These are phyloP conservation scores for Spilosoma lubricipeda DNA, from an alignment of 2,888 invertebrate species.

Conservation along the genomic window DNA sequence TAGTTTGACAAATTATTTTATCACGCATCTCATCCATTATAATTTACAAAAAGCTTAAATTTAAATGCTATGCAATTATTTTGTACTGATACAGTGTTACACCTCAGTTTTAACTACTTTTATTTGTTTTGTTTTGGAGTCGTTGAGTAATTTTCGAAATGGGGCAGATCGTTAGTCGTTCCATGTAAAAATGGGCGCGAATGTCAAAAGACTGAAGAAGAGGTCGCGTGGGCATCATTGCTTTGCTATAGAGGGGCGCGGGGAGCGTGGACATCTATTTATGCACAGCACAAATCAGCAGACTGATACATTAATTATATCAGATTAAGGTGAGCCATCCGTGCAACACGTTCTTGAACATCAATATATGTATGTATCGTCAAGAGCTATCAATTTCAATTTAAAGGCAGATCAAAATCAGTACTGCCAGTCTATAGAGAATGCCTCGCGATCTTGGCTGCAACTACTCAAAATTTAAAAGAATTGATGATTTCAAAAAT, in stretches of 20 bases:
- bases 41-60: slow-evolving; percentile 40
- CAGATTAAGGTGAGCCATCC: slow-evolving; percentile 85
- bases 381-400: slow-evolving; percentile 33
- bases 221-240: slow-evolving; percentile 71
- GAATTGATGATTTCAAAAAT: not conserved
- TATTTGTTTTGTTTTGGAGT: slow-evolving; percentile 49
- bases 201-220: slow-evolving; percentile 84
- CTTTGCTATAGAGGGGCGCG: slow-evolving; percentile 64
- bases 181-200: slow-evolving; percentile 85
- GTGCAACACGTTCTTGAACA: slow-evolving; percentile 74
- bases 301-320: slow-evolving; percentile 86
- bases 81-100: slow-evolving; percentile 58
- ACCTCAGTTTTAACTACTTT: slow-evolving; percentile 52
- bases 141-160: slow-evolving; percentile 65
- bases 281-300: slow-evolving; percentile 84
- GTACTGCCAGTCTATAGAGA: slow-evolving; percentile 32
- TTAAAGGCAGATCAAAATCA: not conserved
- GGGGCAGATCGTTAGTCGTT: slow-evolving; percentile 78
- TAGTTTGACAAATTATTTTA: slow-evolving; percentile 28
- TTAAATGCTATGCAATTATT: slow-evolving; percentile 67
- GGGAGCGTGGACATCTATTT: slow-evolving; percentile 78
- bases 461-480: slow-evolving; percentile 29
- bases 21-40: slow-evolving; percentile 48
- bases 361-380: slow-evolving; percentile 61
- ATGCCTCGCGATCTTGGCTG: slow-evolving; percentile 46